Percentiles rank a stretch among this genome's conserved stretches.
Evolutionary conservation across 1,140 invertebrate species (phyloP).

Genomic region (Eufriesea mexicana): DNA sequence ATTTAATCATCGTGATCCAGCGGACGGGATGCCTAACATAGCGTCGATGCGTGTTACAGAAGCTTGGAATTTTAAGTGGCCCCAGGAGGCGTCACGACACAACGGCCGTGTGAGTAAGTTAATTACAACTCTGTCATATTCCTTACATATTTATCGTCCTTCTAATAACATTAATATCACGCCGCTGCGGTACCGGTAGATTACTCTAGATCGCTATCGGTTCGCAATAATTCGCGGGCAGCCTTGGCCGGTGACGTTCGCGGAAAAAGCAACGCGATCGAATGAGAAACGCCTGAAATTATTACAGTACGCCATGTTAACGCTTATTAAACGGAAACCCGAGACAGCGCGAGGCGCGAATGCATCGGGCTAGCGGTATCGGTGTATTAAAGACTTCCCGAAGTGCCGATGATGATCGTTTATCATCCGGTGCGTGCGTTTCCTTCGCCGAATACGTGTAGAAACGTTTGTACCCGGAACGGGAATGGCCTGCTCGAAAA

Average conservation of each 20-base stretch:
- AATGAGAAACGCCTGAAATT: not conserved
- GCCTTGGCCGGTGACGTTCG: not conserved
- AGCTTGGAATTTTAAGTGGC: slow-evolving; percentile 17
- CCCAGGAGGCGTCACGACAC: not conserved
- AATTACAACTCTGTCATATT: not conserved
- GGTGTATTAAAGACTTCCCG: slow-evolving; percentile 13
- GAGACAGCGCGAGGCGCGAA: not conserved
- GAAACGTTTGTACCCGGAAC: not conserved
- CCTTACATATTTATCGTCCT: slow-evolving; percentile 9
- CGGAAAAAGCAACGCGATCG: not conserved
- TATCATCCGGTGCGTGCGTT: not conserved
- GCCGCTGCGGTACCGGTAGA: not conserved
- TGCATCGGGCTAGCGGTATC: not conserved
- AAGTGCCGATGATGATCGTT: slow-evolving; percentile 5
- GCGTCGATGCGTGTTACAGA: slow-evolving; percentile 19
- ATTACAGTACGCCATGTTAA: not conserved
- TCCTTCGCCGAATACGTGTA: slow-evolving; percentile 1
- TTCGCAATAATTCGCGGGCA: not conserved
- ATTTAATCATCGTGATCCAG: slow-evolving; percentile 8
- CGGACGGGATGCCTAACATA: not conserved
- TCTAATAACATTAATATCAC: slow-evolving; percentile 6
- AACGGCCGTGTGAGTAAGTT: slow-evolving; percentile 13
- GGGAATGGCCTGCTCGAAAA: not conserved
- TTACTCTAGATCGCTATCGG: slow-evolving; percentile 7
- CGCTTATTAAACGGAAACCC: slow-evolving; percentile 9